Evolutionary conservation across 2,888 invertebrate species (phyloP), one percentile per base, ranked within the genome.

Genomic region (Drosophila mimica): DNA sequence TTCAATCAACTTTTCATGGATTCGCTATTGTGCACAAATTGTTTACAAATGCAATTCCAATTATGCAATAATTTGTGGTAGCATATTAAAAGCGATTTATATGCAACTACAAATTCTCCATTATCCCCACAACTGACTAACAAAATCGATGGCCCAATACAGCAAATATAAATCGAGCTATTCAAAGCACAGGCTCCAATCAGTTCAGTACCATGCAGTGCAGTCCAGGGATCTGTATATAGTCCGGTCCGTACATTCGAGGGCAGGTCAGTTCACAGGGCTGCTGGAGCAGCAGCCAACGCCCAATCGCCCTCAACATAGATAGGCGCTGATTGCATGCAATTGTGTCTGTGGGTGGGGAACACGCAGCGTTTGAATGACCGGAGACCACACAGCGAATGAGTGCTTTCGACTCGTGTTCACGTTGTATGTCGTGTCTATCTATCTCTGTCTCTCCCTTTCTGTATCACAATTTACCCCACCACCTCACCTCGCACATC

Each of bases 21-120:
- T 76, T 61, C 69, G 64, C 73, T 81, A 73, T 83, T 86, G 83
- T 87, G 75, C 59, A 49, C 88, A 87, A 84, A 84, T 84, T 84
- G 88, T 87, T 84, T 85, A 83, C 88, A 85, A 88, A 88, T 88
- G 85, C 79, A 85, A 74, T 80, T 71, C 86, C 85, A 88, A 88
- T 85, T 85, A 85, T 85, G 85, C 80, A 85, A 88, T 85, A 86
- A 85, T 85, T 85, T 85, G 80, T 88, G 78, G 76, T 61, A 70
- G 72, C 85, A 82, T 84, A 84, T 84, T 81, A 87, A 83, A 81
- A 81, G 81, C 81, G 88, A 87, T 84, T 83, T 83, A 84, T 87
- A 84, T 87, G 79, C 79, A 74, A 57, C 63, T 60, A 56, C 65
- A 59, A 74, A 36, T 51, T 56, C 40, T 46, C 30, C 40, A 6